Evolutionary conservation across 2,888 invertebrate species (phyloP), one percentile per base, ranked within the genome.

Genomic region (Perithous albicinctus): DNA sequence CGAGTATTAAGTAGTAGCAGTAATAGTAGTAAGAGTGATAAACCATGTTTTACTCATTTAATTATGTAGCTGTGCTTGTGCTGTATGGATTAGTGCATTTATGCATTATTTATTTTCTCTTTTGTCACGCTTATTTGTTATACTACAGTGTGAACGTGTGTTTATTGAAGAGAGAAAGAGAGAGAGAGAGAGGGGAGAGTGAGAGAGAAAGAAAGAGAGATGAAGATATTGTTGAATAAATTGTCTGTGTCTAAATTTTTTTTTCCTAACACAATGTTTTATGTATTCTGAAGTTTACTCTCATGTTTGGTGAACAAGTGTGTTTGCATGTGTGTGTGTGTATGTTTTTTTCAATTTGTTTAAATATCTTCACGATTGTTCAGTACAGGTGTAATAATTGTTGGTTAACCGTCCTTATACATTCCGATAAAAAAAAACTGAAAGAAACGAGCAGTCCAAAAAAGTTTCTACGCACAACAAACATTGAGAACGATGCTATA

Each of bases 391-490:
- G 43, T 23, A 15, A 76, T 20, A 80, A 32, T 63, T 74, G 63
- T 56, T 32, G 38, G 41, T 38, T 75, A 20, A 64, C 64, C 46
- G 75, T 80, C 74, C 48, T 79, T 48, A 70, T 70, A 76, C 84
- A 82, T 79, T 84, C 77, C 73, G 69, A 81, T 64, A 69, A n/a
- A n/a, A n/a, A n/a, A n/a, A n/a, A 84, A 84, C 63, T 80, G 77
- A 80, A 80, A 82, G 73, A 32, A 84, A 81, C 70, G 61, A 51
- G 78, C 79, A 83, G 77, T 82, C 79, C 61, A 82, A 80, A 80
- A 72, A 15, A n/a, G n/a, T n/a, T 41, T 83, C 85, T 85, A 86
- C 86, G 74, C 84, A 85, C 84, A 84, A 85, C 80, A 83, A 83
- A 85, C 84, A 86, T 85, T 78, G 82, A 85, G 83, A 83, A 78